Evolutionary conservation across 1,140 invertebrate genomes (phyloP).

Genomic region (Diuraphis noxia): DNA sequence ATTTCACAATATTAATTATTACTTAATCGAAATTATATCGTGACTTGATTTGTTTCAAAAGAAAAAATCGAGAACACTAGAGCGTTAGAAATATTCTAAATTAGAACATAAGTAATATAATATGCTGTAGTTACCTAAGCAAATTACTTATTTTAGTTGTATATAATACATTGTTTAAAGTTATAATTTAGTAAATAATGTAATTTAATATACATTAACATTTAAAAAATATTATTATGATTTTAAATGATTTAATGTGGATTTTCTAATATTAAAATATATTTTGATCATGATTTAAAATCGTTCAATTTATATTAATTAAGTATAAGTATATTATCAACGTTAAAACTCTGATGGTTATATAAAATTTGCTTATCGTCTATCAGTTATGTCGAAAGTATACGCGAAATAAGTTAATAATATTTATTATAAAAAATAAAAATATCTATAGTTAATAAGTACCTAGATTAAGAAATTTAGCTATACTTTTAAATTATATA

Average conservation of each 20-base stretch:
- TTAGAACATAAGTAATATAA: not conserved
- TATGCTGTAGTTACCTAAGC: not conserved
- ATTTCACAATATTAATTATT: not conserved
- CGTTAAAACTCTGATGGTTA: not conserved
- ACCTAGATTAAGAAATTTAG: not conserved
- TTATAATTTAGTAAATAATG: no score
- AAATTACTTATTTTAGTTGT: not conserved
- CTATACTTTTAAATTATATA: not conserved
- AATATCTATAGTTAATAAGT: no score
- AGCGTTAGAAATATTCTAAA: slow-evolving; percentile 5
- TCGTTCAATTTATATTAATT: not conserved
- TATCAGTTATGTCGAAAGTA: not conserved
- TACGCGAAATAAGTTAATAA: not conserved
- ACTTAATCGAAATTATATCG: not conserved
- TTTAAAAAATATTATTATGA: not conserved
- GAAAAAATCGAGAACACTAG: not conserved
- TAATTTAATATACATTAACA: not conserved
- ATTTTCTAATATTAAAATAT: not conserved
- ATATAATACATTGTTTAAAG: not conserved
- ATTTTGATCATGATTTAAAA: no score
- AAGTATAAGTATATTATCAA: not conserved
- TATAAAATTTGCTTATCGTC: not conserved
- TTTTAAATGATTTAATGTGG: not conserved
- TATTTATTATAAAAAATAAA: no score
- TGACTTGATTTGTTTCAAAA: not conserved